Base-by-base conservation (phyloP, 1,140 invertebrate genomes). In the Tetragonula clypearis region DNA sequence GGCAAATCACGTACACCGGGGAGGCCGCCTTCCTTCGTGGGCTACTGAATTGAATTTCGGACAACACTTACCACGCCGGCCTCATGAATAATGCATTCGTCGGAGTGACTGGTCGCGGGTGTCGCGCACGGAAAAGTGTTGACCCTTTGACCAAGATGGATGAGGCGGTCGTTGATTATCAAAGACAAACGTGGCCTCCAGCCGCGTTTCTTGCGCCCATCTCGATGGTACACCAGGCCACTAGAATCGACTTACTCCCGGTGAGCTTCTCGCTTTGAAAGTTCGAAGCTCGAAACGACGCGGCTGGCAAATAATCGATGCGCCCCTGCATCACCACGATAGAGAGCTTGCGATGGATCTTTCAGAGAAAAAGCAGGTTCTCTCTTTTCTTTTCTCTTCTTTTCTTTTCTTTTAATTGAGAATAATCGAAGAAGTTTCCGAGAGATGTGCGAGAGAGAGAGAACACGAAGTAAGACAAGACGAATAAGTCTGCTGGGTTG, bases 41-140 rank as follows among this genome's bases (percentile, higher is more conserved):
- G 81, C 90, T 90, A 90, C 89, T 88, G 89, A 89, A 90, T 90
- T 90, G 89, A 90, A 90, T 90, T 90, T 90, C 84, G 87, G 90
- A 90, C 90, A 90, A 90, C 89, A 90, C 85, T 90, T 90, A 90
- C 89, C 73, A 90, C 68, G 82, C 82, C 76, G 23, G 74, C 3
- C 77, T 90, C 85, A 90, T 90, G 90, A 90, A 90, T 90, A 90
- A 90, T 90, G 80, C 82, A 90, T 88, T 62, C 58, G 76, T n/a
- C 74, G 80, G 53, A 73, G 69, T 62, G 65, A 85, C 72, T 75
- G 55, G 71, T 72, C 87, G 85, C 87, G 85, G 58, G 58, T 83
- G 84, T 90, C 88, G 84, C 74, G 74, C 81, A 55, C 41, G 89
- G 73, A 88, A 90, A 90, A 90, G 84, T 90, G 88, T 90, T 90